Evolutionary conservation across 1,140 invertebrate species (phyloP).

Genomic region (Bombus turneri): DNA sequence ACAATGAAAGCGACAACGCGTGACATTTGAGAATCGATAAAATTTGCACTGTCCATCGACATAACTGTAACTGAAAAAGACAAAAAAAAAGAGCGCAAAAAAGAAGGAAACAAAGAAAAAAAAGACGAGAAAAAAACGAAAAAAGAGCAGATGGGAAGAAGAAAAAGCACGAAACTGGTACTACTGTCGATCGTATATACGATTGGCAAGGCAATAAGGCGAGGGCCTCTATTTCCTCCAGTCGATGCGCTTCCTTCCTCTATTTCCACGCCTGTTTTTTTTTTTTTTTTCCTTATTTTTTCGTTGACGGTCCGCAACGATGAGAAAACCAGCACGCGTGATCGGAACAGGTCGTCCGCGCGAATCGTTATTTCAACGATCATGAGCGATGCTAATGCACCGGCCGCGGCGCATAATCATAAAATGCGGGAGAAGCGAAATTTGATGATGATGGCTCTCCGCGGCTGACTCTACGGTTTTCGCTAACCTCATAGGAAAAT

Average conservation of each 20-base stretch:
- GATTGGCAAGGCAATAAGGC: slow-evolving; percentile 59
- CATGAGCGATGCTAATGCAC: slow-evolving; percentile 54
- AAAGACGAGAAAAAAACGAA: not conserved
- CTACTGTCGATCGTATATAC: not conserved
- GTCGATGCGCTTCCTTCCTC: slow-evolving; percentile 66
- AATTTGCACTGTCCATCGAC: slow-evolving; percentile 38
- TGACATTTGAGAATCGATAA: slow-evolving; percentile 54
- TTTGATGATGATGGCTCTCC: slow-evolving; percentile 61
- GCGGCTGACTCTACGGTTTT: slow-evolving; percentile 59
- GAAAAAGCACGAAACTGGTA: not conserved
- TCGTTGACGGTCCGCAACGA: not conserved
- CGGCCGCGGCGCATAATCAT: slow-evolving; percentile 57
- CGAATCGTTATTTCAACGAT: slow-evolving; percentile 36
- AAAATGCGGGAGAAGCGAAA: slow-evolving; percentile 53
- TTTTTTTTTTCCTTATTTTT: not conserved
- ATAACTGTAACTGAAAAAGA: not conserved
- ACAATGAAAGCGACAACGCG: slow-evolving; percentile 32
- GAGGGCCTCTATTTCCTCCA: slow-evolving; percentile 60
- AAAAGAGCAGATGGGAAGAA: not conserved
- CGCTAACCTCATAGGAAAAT: slow-evolving; percentile 57
- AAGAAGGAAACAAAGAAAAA: not conserved
- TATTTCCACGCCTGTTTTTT: slow-evolving; percentile 30
- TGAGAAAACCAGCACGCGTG: not conserved
- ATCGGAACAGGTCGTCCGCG: slow-evolving; percentile 21
- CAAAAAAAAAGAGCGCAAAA: not conserved